Evolutionary conservation across 2,113 vertebrate genomes (phyloP).

Genomic region (Dermatemys mawii): DNA sequence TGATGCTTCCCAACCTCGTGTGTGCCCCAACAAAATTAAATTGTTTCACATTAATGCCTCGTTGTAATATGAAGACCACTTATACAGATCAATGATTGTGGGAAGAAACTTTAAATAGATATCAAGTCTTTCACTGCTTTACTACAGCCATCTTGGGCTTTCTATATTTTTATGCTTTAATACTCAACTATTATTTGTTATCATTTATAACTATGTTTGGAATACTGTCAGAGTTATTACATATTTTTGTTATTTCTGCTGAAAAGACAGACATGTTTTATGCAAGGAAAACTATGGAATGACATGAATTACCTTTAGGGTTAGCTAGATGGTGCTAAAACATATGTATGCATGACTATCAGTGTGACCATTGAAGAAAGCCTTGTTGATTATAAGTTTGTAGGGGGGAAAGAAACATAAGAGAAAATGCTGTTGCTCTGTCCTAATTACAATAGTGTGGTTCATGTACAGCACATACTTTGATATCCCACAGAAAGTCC

Average conservation of each 20-base stretch:
- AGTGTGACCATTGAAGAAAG: accelerated
- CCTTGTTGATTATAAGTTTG: accelerated
- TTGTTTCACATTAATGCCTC: background rate
- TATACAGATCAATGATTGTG: background rate
- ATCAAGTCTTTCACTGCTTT: background rate
- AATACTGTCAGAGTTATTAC: accelerated
- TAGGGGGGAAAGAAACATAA: background rate
- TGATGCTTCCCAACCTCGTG: background rate
- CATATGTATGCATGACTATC: accelerated
- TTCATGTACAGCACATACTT: background rate
- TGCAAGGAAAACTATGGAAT: accelerated
- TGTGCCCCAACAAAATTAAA: background rate
- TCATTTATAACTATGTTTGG: accelerated
- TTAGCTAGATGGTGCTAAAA: conserved; percentile 43
- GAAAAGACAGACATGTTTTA: accelerated
- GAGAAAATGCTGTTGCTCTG: accelerated
- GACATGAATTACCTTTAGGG: background rate
- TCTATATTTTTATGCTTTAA: background rate
- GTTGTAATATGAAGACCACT: background rate
- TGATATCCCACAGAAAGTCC: background rate
- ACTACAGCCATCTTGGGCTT: accelerated
- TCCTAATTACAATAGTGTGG: background rate
- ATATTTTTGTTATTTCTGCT: background rate
- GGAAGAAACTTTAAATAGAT: accelerated
- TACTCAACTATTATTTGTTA: background rate